Percentiles rank a stretch among this genome's conserved stretches.
phyloP scores from a whole-genome alignment of 2,797 vertebrate species.

The Aulostomus chinensis region DNA sequence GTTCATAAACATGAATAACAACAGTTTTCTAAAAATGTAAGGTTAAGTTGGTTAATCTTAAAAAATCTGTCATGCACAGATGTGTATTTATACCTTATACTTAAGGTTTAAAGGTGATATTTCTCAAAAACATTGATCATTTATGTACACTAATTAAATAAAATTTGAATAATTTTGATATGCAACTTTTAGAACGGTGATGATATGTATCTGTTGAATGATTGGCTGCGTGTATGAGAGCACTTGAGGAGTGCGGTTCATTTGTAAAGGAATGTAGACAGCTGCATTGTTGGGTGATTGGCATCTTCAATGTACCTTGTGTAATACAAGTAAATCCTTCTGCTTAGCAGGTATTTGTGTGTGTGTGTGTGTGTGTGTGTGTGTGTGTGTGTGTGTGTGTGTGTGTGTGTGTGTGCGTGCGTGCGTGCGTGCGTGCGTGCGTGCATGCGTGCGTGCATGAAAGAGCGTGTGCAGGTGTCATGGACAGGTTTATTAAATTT shows the following conservation, averaged over 20 bases:
- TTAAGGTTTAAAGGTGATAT: too few relatives aligned
- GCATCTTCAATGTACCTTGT: conserved; percentile 73
- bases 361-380: conserved; percentile 48
- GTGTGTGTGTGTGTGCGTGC: conserved; percentile 11
- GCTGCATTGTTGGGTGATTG: conserved; percentile 71
- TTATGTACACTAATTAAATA: conserved; percentile 55
- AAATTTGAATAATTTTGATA: conserved; percentile 55
- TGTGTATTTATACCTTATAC: too few relatives aligned
- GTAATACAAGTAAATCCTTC: conserved; percentile 73
- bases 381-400: conserved; percentile 34
- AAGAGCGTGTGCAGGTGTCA: conserved; percentile 62
- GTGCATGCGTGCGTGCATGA: conserved; percentile 2
- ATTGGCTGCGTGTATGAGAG: conserved; percentile 55
- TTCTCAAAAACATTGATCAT: conserved; percentile 32
- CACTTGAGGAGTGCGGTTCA: conserved; percentile 59
- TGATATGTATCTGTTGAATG: conserved; percentile 68
- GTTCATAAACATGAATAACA: too few relatives aligned
- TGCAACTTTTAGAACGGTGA: conserved; percentile 49
- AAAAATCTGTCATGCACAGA: too few relatives aligned
- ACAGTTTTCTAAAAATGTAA: too few relatives aligned
- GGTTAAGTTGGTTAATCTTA: too few relatives aligned
- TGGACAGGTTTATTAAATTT: conserved; percentile 74
- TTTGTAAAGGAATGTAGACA: conserved; percentile 78
- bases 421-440: conserved; percentile 51
- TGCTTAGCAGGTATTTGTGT: conserved; percentile 70